Base-by-base conservation (phyloP, 2,888 invertebrate genomes). In the Laspeyria flexula region DNA sequence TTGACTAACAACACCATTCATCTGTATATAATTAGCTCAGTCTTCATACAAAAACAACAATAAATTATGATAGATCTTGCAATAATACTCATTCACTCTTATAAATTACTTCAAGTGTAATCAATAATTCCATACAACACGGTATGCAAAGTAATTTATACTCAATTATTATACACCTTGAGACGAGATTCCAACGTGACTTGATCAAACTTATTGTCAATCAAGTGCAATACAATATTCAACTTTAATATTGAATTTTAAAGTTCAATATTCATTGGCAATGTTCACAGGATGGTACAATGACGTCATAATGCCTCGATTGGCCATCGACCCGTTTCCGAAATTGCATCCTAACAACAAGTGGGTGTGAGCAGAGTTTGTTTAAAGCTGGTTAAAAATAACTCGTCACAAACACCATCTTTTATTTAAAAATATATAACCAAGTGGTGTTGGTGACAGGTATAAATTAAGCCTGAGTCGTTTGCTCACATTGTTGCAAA, bases 281-380 rank as follows among this genome's bases (percentile, higher is more conserved):
- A 3, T n/a, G 4, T 18, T 27, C 1, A 41, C 40, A 57, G 45
- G 21, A 38, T 35, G 23, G 29, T 16, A 12, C 9, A 33, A 12
- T 27, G 51, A 64, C 71, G 64, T 63, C 66, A 71, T 39, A 11
- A 18, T 30, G 55, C 59, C 59, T 71, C 54, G 65, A 64, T 63
- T 65, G 72, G 66, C 47, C 68, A 40, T 61, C 55, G 73, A 66
- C 68, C 71, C 43, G 60, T 41, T 53, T 53, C 55, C 55, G 50
- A 69, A 69, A 61, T 23, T 59, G 68, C 65, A 68, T 65, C 57
- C 55, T 63, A 52, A 43, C 39, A 57, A 37, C 45, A 38, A 30
- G 57, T 68, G 58, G 54, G 59, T 21, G 59, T 42, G 3, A 34
- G 43, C 55, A 53, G 44, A 45, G 38, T 16, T 12, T n/a, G 18